These are phyloP conservation scores for Zaprionus obscuricornis DNA, from an alignment of 2,888 invertebrate genomes.

Conservation along the genomic window DNA sequence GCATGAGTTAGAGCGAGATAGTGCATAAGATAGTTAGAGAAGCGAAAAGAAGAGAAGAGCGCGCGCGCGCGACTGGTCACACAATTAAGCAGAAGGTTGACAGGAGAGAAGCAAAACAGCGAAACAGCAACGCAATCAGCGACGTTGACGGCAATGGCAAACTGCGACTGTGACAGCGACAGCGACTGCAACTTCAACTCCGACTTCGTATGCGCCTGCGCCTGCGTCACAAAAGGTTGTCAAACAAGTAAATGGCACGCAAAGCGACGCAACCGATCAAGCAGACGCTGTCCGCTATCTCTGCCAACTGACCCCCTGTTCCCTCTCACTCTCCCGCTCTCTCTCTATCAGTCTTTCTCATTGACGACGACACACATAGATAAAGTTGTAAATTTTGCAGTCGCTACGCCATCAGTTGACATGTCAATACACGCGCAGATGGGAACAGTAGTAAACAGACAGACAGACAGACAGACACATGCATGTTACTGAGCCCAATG, in stretches of 20 bases:
- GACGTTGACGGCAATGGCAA: too few species aligned
- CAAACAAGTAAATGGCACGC: slow-evolving; percentile 78
- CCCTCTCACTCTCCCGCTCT: slow-evolving; percentile 1
- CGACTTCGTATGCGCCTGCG: slow-evolving; percentile 28
- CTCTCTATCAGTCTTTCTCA: background rate
- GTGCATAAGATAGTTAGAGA: slow-evolving; percentile 38
- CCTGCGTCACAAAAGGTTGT: slow-evolving; percentile 67
- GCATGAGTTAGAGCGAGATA: slow-evolving; percentile 23
- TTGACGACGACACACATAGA: slow-evolving; percentile 70
- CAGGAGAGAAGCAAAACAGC: slow-evolving; percentile 48
- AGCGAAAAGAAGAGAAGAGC: slow-evolving; percentile 12
- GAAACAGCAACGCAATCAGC: too few species aligned
- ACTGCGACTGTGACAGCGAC: slow-evolving; percentile 4
- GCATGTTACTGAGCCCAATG: slow-evolving; percentile 17
- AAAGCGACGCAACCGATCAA: slow-evolving; percentile 29
- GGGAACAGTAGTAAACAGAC: slow-evolving; percentile 22
- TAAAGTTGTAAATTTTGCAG: slow-evolving; percentile 76
- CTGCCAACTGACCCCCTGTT: slow-evolving; percentile 1
- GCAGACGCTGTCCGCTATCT: slow-evolving; percentile 8
- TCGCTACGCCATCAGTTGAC: slow-evolving; percentile 52
- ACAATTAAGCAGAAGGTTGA: slow-evolving; percentile 73
- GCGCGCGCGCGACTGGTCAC: slow-evolving; percentile 50
- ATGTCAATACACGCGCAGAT: slow-evolving; percentile 60
- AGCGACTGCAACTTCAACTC: slow-evolving; percentile 10
- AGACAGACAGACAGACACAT: background rate